Evolutionary conservation across 1,140 invertebrate genomes (phyloP).

Genomic region (Eulimnadia texana): DNA sequence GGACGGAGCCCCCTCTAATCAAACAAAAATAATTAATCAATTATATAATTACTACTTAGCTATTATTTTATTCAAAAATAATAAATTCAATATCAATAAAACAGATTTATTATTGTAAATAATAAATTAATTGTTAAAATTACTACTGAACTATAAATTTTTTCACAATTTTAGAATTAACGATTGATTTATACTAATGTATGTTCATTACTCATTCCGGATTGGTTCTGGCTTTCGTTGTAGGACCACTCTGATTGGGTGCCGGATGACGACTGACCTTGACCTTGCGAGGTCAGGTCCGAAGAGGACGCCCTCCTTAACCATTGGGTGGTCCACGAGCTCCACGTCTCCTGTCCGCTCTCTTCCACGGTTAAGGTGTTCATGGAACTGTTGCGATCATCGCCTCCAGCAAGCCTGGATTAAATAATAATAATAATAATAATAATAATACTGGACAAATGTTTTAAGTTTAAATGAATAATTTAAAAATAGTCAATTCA

Average conservation of each 20-base stretch:
- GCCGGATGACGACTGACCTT: not conserved
- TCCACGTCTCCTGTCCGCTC: conserved; percentile 1
- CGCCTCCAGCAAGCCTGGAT: not conserved
- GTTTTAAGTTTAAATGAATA: no score
- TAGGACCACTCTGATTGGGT: conserved; percentile 2
- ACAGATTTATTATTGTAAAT: no score
- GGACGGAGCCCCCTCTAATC: not conserved
- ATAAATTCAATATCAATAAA: no score
- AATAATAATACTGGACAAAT: no score
- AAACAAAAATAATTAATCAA: not conserved
- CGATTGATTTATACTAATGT: no score
- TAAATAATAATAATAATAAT: not conserved
- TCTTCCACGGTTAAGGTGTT: conserved; percentile 1
- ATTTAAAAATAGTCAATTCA: no score
- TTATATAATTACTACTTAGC: no score
- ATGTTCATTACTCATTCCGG: conserved; percentile 1
- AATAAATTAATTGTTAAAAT: no score
- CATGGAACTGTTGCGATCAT: not conserved
- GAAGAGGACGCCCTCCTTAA: conserved; percentile 10
- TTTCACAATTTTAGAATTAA: no score
- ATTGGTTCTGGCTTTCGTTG: not conserved
- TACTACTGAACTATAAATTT: no score
- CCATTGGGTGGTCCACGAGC: conserved; percentile 13
- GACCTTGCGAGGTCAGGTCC: conserved; percentile 11
- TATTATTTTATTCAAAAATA: no score